These are phyloP conservation scores for Halcyon malimbica DNA, from an alignment of 2,113 vertebrate species.

Conservation along the genomic window DNA sequence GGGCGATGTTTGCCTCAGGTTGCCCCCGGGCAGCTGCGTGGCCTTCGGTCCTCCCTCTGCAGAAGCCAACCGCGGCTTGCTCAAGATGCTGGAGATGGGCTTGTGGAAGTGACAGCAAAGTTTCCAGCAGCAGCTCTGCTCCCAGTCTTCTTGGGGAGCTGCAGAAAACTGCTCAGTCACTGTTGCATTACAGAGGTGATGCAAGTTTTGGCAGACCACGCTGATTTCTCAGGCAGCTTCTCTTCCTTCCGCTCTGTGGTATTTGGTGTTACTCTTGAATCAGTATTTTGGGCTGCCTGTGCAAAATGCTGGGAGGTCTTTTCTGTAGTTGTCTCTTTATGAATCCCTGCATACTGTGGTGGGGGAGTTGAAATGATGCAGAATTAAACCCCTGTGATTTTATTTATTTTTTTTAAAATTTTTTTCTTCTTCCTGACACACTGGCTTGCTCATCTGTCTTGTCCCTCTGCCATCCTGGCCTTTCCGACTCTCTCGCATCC, in stretches of 20 bases:
- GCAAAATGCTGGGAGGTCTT: background rate
- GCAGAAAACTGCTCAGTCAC: background rate
- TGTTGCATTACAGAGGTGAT: background rate
- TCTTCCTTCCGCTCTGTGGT: fast-evolving
- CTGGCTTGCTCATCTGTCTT: background rate
- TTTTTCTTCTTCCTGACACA: background rate
- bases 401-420: too few relatives aligned
- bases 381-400: background rate
- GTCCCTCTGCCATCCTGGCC: background rate
- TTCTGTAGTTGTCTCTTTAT: background rate
- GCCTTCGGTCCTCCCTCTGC: fast-evolving
- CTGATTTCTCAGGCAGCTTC: background rate
- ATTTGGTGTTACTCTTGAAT: background rate
- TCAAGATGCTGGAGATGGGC: background rate
- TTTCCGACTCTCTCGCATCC: background rate
- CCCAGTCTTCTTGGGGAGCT: background rate
- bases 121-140: background rate
- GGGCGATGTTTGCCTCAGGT: background rate
- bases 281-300: fast-evolving
- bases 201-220: fast-evolving
- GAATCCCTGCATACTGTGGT: fast-evolving
- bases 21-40: fast-evolving
- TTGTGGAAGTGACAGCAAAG: background rate
- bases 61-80: fast-evolving
- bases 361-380: fast-evolving